phyloP scores from a whole-genome alignment of 2,113 vertebrate species.

The Myiopsitta monachus region DNA sequence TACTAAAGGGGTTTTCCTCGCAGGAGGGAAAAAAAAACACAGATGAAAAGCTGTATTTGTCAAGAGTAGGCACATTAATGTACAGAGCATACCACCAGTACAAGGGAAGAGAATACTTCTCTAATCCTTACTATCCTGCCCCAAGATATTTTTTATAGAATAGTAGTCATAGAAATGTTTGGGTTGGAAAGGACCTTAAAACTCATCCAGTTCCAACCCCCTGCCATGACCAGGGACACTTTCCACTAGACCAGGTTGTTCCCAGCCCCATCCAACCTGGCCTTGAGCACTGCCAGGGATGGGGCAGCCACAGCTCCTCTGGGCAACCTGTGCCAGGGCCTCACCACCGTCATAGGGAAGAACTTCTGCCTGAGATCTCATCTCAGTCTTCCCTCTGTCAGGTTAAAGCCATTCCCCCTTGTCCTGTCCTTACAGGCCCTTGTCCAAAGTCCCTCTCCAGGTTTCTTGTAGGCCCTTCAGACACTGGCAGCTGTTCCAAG shows the following conservation, averaged over 20 bases:
- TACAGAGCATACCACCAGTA: background rate
- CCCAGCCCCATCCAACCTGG: background rate
- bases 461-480: background rate
- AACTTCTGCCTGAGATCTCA: background rate
- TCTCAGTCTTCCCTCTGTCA: background rate
- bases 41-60: background rate
- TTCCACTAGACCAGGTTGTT: background rate
- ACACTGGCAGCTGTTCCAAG: background rate
- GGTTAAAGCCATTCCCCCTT: background rate
- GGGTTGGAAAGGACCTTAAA: background rate
- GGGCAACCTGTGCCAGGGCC: background rate
- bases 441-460: background rate
- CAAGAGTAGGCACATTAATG: background rate
- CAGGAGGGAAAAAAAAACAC: background rate
- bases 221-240: background rate
- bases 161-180: background rate
- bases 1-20: background rate
- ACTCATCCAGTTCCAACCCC: background rate
- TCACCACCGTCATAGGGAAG: background rate
- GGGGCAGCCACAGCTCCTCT: background rate
- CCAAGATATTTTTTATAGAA: background rate
- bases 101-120: background rate
- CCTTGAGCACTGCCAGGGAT: background rate
- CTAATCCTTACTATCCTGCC: background rate
- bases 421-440: background rate